phyloP scores from a whole-genome alignment of 1,140 invertebrate genomes.

The Listronotus oregonensis region DNA sequence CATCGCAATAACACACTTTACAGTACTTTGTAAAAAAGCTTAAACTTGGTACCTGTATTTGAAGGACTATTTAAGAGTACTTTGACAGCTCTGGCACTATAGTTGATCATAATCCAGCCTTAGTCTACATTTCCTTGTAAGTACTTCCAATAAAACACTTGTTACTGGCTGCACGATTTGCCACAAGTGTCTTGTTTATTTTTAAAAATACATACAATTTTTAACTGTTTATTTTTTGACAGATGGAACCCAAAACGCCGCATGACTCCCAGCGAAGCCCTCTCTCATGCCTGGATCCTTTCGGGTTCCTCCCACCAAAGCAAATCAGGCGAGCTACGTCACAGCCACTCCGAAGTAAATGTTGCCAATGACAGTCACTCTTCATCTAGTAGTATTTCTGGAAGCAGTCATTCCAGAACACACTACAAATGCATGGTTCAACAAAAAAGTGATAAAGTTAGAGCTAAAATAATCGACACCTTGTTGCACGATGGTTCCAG shows the following conservation, averaged over 20 bases:
- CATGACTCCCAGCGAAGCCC: conserved; percentile 89
- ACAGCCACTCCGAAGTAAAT: conserved; percentile 54
- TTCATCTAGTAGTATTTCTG: conserved; percentile 49
- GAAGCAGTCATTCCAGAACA: conserved; percentile 48
- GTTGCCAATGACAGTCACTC: conserved; percentile 51
- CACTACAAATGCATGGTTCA: conserved; percentile 46
- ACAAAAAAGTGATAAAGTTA: conserved; percentile 50
- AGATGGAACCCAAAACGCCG: conserved; percentile 93
- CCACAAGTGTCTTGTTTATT: too few relatives aligned
- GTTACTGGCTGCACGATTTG: too few relatives aligned
- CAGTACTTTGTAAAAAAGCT: too few relatives aligned
- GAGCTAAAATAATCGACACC: conserved; percentile 53
- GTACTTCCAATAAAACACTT: too few relatives aligned
- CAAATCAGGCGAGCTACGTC: conserved; percentile 47
- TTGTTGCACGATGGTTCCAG: conserved; percentile 47
- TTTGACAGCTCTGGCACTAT: too few relatives aligned
- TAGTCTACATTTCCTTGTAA: too few relatives aligned
- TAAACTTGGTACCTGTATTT: too few relatives aligned
- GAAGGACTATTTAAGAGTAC: too few relatives aligned
- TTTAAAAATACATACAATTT: too few relatives aligned
- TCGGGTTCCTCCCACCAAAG: conserved; percentile 41
- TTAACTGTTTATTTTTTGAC: too few relatives aligned
- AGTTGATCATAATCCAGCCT: too few relatives aligned
- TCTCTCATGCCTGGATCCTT: conserved; percentile 76
- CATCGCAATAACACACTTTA: too few relatives aligned